Base-by-base conservation (phyloP, 2,113 vertebrate genomes). In the Xenopus tropicalis region DNA sequence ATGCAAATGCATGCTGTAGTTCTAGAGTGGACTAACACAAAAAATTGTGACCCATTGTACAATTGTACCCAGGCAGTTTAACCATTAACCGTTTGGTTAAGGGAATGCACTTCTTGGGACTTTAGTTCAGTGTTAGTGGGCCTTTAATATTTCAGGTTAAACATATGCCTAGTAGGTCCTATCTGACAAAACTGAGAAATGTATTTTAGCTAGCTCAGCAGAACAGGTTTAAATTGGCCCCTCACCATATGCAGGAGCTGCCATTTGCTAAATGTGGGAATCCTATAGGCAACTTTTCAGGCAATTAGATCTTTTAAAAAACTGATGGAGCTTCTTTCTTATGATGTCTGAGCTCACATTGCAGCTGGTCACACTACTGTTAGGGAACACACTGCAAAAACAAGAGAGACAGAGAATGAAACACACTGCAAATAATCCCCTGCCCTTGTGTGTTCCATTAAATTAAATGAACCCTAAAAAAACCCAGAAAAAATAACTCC, bases 401-500 rank as follows among this genome's bases (percentile, higher is more conserved):
- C n/a, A n/a, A n/a, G n/a, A n/a, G n/a, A n/a, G n/a, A n/a, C n/a
- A 37, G 29, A 37, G 29, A 37, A 1, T 1, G 65, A 74, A 74
- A 69, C 72, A 74, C 64, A 74, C 69, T 74, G 72, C 46, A 9
- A 4, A 61, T 23, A 69, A 74, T 69, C 69, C 57, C 61, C 68
- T 74, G 72, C 72, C 65, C 66, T 48, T 68, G 65, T 74, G 65
- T 69, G 65, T 68, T 74, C 69, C 21, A 61, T 54, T 74, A 43
- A 69, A 62, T 74, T 43, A 65, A 64, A 56, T 42, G 65, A 42
- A 59, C 21, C n/a, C 65, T 61, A 23, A 68, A 61, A 37, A 37
- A 37, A 37, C 1, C 2, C 2, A 9, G 29, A 68, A 71, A 69
- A 82, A 73, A 63, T 77, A 72, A 77, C 58, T 69, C 64, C 78